Evolutionary conservation across 2,113 vertebrate species (phyloP).

Genomic region (Coreoperca whiteheadi): DNA sequence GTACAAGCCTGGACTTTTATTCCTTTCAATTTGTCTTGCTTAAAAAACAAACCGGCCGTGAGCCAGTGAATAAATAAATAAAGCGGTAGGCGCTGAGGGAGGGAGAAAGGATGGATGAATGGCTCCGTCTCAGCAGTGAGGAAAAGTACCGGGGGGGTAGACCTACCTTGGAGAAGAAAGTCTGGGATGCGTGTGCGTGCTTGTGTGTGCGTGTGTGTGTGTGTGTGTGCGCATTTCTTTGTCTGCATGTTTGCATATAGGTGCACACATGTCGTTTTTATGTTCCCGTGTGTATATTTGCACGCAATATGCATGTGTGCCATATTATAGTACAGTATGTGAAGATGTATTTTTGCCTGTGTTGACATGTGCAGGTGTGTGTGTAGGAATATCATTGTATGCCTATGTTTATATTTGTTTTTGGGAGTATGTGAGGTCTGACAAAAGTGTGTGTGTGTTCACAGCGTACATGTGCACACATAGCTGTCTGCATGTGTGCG

Average conservation of each 20-base stretch:
- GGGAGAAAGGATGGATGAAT: constrained; percentile 78
- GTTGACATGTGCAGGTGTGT: neutral
- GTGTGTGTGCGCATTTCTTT: constrained; percentile 23
- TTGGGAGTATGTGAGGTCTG: constrained; percentile 8
- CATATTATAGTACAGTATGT: neutral
- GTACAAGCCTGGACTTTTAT: constrained; percentile 81
- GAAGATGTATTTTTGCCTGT: neutral
- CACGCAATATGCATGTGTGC: neutral
- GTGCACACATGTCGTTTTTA: constrained; percentile 2
- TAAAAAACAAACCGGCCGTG: constrained; percentile 85
- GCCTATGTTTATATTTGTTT: neutral
- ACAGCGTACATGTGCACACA: constrained; percentile 6
- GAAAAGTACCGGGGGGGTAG: constrained; percentile 35
- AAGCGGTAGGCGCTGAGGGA: constrained; percentile 61
- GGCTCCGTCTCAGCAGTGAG: constrained; percentile 40
- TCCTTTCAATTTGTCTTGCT: constrained; percentile 86
- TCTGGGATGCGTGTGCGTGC: too few species aligned
- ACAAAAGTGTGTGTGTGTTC: constrained; percentile 14
- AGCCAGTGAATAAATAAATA: constrained; percentile 84
- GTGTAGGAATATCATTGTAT: neutral
- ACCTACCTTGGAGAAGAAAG: constrained; percentile 46
- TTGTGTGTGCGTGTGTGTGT: constrained; percentile 1
- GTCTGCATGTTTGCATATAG: constrained; percentile 8
- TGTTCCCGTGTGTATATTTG: too few species aligned
- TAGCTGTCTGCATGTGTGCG: neutral